A percentile compares a stretch with the other conserved stretches of the same genome.
These are phyloP conservation scores for Symphodus melops DNA, from an alignment of 2,113 vertebrate species.

Conservation along the genomic window DNA sequence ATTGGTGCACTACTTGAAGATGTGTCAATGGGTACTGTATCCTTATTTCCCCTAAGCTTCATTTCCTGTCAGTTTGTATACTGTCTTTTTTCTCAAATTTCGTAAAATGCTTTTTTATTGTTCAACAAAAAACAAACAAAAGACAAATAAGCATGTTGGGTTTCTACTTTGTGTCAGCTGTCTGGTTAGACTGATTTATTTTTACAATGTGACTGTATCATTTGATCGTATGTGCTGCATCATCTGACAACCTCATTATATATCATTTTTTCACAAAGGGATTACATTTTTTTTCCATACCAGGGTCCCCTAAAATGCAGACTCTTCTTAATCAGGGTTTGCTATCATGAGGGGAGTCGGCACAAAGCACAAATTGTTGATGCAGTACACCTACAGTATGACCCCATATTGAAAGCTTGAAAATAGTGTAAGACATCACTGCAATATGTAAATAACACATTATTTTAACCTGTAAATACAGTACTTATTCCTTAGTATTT, in stretches of 20 bases:
- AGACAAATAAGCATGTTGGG: slow-evolving; percentile 1
- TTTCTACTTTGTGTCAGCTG: slow-evolving; percentile 17
- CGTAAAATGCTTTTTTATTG: slow-evolving; percentile 26
- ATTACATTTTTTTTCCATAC: neutral
- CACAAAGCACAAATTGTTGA: too few species aligned
- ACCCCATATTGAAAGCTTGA: too few species aligned
- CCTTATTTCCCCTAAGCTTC: slow-evolving; percentile 21
- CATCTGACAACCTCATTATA: slow-evolving; percentile 3
- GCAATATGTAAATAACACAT: too few species aligned
- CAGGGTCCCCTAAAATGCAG: neutral
- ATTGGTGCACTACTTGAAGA: slow-evolving; percentile 46
- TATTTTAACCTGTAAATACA: too few species aligned
- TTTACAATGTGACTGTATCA: slow-evolving; percentile 4
- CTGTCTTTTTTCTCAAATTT: slow-evolving; percentile 31
- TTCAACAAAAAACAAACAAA: neutral
- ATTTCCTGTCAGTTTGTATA: slow-evolving; percentile 37
- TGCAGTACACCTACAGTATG: too few species aligned
- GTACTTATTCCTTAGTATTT: too few species aligned
- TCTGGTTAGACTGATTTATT: slow-evolving; percentile 10
- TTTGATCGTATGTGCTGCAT: slow-evolving; percentile 8
- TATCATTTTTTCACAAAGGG: neutral
- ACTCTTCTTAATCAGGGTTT: too few species aligned
- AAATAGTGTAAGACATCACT: neutral
- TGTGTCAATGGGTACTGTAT: slow-evolving; percentile 26
- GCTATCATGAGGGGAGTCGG: too few species aligned